These are phyloP conservation scores for Cosmia trapezina DNA, from an alignment of 2,888 invertebrate species.

Conservation along the genomic window DNA sequence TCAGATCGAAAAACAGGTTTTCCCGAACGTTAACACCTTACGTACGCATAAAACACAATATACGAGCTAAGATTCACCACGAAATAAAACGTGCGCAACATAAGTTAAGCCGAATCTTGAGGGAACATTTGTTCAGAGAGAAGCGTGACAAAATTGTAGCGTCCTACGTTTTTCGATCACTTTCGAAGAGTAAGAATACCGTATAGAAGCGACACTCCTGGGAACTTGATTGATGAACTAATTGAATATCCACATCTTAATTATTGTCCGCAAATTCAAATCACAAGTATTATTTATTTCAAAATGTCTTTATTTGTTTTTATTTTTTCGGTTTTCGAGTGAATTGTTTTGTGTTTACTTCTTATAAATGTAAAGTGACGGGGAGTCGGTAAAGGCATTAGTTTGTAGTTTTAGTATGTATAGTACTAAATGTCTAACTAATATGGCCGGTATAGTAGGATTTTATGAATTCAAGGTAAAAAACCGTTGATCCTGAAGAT, in stretches of 20 bases:
- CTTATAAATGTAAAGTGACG: too few relatives aligned
- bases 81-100: slow-evolving; percentile 87
- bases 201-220: neutral
- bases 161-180: slow-evolving; percentile 86
- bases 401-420: too few relatives aligned
- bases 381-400: too few relatives aligned
- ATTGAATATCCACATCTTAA: neutral
- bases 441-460: too few relatives aligned
- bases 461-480: too few relatives aligned
- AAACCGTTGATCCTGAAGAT: too few relatives aligned
- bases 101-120: slow-evolving; percentile 87
- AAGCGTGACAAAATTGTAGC: slow-evolving; percentile 89
- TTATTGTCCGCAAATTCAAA: neutral
- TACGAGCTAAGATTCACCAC: slow-evolving; percentile 78
- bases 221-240: neutral
- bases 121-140: slow-evolving; percentile 88
- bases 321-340: too few relatives aligned
- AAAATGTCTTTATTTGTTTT: too few relatives aligned
- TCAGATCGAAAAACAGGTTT: slow-evolving; percentile 36
- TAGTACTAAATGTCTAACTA: too few relatives aligned
- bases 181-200: slow-evolving; percentile 42
- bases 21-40: slow-evolving; percentile 75
- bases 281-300: too few relatives aligned
- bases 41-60: slow-evolving; percentile 77
- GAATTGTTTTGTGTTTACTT: too few relatives aligned